Conservation (phyloP, 2,797 vertebrate genomes). For the Enteromius afrohamiltoni region DNA sequence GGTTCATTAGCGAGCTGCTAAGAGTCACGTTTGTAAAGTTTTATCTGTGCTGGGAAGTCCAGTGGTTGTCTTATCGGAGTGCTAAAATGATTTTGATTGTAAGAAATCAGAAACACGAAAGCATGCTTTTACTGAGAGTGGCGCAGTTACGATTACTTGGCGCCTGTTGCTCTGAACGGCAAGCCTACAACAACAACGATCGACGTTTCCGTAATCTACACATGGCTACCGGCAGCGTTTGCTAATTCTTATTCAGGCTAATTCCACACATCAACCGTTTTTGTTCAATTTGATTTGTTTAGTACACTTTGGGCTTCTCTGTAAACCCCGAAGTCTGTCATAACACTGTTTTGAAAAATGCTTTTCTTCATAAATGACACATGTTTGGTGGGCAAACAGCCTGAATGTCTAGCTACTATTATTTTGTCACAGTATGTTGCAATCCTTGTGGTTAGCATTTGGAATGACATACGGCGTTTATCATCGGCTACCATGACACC, state of each 20-base stretch:
- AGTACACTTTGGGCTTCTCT: not conserved
- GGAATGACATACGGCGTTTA: not conserved
- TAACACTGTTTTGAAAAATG: not conserved
- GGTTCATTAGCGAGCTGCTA: conserved; percentile 53
- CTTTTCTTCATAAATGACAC: conserved; percentile 8
- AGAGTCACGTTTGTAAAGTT: conserved; percentile 54
- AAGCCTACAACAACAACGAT: conserved; percentile 51
- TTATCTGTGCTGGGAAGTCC: conserved; percentile 60
- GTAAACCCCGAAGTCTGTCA: conserved; percentile 36
- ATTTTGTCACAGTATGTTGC: conserved; percentile 19
- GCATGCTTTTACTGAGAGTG: conserved; percentile 38
- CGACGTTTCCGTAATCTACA: conserved; percentile 58
- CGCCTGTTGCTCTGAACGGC: conserved; percentile 56
- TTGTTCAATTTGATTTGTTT: not conserved
- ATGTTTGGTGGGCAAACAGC: not conserved
- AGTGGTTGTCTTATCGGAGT: conserved; percentile 62
- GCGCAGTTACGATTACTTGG: conserved; percentile 37
- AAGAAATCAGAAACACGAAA: conserved; percentile 26
- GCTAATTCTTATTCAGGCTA: conserved; percentile 26
- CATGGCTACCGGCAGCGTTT: conserved; percentile 33
- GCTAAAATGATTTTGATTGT: conserved; percentile 23
- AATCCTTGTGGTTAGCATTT: conserved; percentile 9
- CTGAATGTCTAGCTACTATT: not conserved
- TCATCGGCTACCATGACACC: conserved; percentile 19
- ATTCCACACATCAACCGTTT: not conserved